These are phyloP conservation scores for Pseudomyrmex gracilis DNA, from an alignment of 1,140 invertebrate genomes.

Conservation along the genomic window DNA sequence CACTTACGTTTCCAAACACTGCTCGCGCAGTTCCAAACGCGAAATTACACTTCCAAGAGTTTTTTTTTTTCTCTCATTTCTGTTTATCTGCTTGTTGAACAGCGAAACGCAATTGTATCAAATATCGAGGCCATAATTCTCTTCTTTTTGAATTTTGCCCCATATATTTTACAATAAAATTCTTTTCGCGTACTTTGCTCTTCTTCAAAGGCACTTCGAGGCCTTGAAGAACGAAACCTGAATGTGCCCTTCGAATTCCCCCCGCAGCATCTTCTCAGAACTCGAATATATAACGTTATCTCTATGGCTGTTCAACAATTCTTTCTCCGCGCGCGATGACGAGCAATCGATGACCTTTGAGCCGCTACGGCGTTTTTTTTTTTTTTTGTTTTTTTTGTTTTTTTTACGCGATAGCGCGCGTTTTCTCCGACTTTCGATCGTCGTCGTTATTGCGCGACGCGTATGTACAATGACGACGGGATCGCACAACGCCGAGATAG, in stretches of 20 bases:
- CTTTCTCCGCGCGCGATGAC: background rate
- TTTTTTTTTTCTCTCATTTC: too few species aligned
- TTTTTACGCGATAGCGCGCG: slow-evolving; percentile 16
- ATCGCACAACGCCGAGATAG: slow-evolving; percentile 28
- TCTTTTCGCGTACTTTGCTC: background rate
- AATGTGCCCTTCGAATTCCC: too few species aligned
- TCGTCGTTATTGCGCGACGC: background rate
- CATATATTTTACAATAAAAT: too few species aligned
- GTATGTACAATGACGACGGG: slow-evolving; percentile 18
- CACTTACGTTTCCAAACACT: too few species aligned
- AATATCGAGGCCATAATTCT: background rate
- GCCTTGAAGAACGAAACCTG: too few species aligned
- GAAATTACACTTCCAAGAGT: too few species aligned
- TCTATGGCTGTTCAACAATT: background rate
- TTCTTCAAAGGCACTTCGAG: too few species aligned
- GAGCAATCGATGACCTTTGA: slow-evolving; percentile 30
- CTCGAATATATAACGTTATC: background rate
- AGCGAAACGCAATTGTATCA: too few species aligned
- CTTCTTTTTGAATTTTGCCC: background rate
- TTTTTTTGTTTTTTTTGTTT: too few species aligned
- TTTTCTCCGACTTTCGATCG: background rate
- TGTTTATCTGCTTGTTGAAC: too few species aligned
- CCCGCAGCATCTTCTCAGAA: background rate
- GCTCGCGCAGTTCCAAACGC: too few species aligned
- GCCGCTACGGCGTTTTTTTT: background rate